Evolutionary conservation across 2,113 vertebrate species (phyloP).

Genomic region (Cynopterus brachyotis): DNA sequence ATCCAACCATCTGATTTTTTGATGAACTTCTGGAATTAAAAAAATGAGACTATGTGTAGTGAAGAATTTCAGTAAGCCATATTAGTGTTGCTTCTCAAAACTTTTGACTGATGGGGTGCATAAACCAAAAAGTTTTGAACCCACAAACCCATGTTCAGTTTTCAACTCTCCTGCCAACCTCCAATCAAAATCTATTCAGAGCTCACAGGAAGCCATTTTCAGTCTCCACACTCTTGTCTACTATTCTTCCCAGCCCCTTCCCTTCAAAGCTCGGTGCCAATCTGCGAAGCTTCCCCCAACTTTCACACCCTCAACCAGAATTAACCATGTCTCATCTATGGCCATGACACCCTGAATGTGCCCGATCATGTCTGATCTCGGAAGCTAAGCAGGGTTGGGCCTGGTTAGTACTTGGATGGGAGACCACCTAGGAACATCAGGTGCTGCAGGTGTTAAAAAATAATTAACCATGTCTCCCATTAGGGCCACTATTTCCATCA

Average conservation of each 20-base stretch:
- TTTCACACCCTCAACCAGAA: not conserved
- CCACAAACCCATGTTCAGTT: not conserved
- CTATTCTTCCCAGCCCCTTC: not conserved
- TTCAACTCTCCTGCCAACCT: not conserved
- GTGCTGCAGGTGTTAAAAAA: too few species aligned
- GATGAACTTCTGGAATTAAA: not conserved
- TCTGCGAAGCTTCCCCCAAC: not conserved
- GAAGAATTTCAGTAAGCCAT: not conserved
- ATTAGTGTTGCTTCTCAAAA: constrained; percentile 1
- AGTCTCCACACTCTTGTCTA: not conserved
- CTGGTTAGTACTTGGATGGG: too few species aligned
- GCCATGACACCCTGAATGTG: too few species aligned
- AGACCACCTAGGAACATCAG: too few species aligned
- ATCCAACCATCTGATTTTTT: constrained; percentile 15
- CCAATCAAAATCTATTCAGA: constrained; percentile 28
- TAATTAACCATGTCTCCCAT: not conserved
- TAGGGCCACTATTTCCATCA: not conserved
- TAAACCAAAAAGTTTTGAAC: constrained; percentile 7
- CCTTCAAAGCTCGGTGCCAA: not conserved
- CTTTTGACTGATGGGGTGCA: not conserved
- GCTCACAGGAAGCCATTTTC: not conserved
- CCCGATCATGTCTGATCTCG: too few species aligned
- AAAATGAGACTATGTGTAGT: not conserved
- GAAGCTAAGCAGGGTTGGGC: too few species aligned
- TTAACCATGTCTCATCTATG: not conserved